Conservation (phyloP, 2,113 vertebrate genomes). For the Myrmophylax atrothorax region DNA sequence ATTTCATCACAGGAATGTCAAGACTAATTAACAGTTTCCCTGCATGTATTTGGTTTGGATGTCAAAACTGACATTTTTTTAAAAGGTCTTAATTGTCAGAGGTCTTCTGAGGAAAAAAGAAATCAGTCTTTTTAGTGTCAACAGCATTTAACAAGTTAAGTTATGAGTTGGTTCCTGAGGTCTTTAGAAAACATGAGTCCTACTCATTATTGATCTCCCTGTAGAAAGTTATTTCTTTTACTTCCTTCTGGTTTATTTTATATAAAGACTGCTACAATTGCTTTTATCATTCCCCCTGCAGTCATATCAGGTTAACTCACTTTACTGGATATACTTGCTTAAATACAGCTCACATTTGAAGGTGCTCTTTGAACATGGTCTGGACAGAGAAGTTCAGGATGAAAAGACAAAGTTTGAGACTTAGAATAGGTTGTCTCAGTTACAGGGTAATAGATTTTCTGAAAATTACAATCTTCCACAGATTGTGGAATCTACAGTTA, state of each 20-base stretch:
- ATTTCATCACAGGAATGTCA: neutral
- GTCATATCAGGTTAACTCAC: slow-evolving; percentile 16
- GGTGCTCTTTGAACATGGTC: neutral
- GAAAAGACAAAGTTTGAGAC: neutral
- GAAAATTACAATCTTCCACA: neutral
- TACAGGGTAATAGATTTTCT: neutral
- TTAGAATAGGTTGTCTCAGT: neutral
- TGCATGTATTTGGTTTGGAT: neutral
- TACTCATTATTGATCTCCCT: slow-evolving; percentile 11
- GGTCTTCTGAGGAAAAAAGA: neutral
- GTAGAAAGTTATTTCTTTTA: slow-evolving; percentile 17
- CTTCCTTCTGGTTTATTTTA: slow-evolving; percentile 19
- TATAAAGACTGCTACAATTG: neutral
- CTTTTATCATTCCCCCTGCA: slow-evolving; percentile 20
- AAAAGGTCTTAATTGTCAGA: slow-evolving; percentile 16
- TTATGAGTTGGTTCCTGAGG: neutral
- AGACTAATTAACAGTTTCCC: neutral
- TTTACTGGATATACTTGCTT: neutral
- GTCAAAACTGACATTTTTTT: slow-evolving; percentile 10
- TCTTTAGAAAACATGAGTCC: slow-evolving; percentile 10
- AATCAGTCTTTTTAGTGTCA: neutral
- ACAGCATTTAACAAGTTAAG: slow-evolving; percentile 13
- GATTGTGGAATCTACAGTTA: neutral
- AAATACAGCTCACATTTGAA: neutral
- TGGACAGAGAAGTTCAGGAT: neutral